Evolutionary conservation across 2,888 invertebrate genomes (phyloP).

Genomic region (Scotopteryx bipunctaria): DNA sequence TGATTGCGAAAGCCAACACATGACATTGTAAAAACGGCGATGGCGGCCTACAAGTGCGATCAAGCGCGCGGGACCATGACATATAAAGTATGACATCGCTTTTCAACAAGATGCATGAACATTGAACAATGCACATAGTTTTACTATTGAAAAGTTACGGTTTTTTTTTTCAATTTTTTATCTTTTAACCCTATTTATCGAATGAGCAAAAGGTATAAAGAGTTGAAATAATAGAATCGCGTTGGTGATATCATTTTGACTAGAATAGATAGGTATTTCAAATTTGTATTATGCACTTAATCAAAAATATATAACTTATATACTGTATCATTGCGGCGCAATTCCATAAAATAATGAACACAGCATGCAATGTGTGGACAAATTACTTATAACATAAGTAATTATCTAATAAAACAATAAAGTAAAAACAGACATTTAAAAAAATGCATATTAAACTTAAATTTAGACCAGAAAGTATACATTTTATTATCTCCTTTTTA

Average conservation of each 20-base stretch:
- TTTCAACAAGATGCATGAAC: constrained; percentile 57
- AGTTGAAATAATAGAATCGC: background rate
- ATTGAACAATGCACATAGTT: constrained; percentile 60
- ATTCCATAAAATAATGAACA: too few relatives aligned
- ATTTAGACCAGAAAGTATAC: too few relatives aligned
- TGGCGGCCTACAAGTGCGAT: constrained; percentile 81
- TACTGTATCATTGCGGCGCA: too few relatives aligned
- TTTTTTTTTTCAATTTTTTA: background rate
- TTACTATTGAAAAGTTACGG: constrained; percentile 37
- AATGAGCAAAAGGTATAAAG: background rate
- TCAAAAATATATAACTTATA: too few relatives aligned
- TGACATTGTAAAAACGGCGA: constrained; percentile 79
- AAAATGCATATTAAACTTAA: too few relatives aligned
- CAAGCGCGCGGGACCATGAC: constrained; percentile 76
- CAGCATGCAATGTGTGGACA: too few relatives aligned
- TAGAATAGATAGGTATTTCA: too few relatives aligned
- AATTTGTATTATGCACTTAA: too few relatives aligned
- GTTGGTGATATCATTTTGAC: background rate
- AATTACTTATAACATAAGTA: too few relatives aligned
- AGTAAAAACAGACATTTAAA: too few relatives aligned
- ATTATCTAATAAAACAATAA: too few relatives aligned
- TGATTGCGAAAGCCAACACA: constrained; percentile 75
- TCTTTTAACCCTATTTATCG: background rate
- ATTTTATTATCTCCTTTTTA: background rate
- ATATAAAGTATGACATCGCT: constrained; percentile 75